Percentiles rank a stretch among this genome's conserved stretches.
Conservation (phyloP, 2,113 vertebrate genomes). For the Elephantulus edwardii region DNA sequence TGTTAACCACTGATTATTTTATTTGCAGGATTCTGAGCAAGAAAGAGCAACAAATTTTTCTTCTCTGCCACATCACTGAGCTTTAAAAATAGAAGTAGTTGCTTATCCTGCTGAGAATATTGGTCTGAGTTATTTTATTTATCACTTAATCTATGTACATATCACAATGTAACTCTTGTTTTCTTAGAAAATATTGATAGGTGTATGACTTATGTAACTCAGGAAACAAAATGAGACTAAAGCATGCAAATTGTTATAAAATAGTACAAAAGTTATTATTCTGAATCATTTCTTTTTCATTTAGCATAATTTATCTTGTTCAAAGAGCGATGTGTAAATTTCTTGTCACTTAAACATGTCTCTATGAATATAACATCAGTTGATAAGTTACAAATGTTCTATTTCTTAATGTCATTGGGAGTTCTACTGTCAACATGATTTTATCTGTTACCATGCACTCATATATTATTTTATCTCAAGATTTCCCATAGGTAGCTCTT, state of each 20-base stretch:
- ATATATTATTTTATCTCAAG: background rate
- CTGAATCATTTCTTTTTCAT: background rate
- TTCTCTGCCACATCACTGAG: background rate
- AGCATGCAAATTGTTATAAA: background rate
- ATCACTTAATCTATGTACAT: background rate
- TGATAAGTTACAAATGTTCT: background rate
- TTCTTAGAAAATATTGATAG: background rate
- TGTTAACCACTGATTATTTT: background rate
- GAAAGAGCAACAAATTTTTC: background rate
- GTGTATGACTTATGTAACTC: background rate
- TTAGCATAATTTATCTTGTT: conserved; percentile 9
- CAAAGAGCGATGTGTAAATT: background rate
- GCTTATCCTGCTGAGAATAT: background rate
- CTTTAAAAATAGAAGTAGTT: background rate
- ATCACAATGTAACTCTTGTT: background rate
- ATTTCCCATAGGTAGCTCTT: background rate
- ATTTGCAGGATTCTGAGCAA: background rate
- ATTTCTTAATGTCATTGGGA: conserved; percentile 2
- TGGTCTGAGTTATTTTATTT: background rate
- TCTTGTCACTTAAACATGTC: background rate
- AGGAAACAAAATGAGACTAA: background rate
- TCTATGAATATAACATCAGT: background rate
- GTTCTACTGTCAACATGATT: background rate
- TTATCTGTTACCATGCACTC: background rate
- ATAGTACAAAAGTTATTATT: background rate